Base-by-base conservation (phyloP, 1,140 invertebrate genomes). In the Drosophila punjabiensis region DNA sequence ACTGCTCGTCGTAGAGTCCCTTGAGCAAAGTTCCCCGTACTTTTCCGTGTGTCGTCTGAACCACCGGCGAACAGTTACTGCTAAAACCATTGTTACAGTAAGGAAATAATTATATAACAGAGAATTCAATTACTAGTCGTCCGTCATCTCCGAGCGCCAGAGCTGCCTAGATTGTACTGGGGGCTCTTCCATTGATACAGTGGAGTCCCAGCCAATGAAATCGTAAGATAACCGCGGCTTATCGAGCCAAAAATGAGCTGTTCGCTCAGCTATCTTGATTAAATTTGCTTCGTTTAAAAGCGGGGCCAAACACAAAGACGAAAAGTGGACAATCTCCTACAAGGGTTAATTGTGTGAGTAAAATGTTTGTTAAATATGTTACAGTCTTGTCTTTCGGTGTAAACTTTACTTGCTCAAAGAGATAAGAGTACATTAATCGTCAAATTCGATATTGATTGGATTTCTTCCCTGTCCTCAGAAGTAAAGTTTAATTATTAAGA, bases 1-100 rank as follows among this genome's bases (percentile, higher is more conserved):
- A 92, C 16, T 32, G 43, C 13, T 82, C 77, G 13, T 87, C 93
- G n/a, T 87, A 89, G 5, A 83, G 45, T 0, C 81, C 64, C 13
- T 66, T 70, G 0, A 69, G 41, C 8, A 79, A 39, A 2, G 32
- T 41, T 14, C 93, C 93, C 9, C 76, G 62, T 11, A 93, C 68
- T 20, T 64, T 56, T 3, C 91, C 91, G 20, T 81, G 76, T 0
- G 76, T 81, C 0, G 91, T 91, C n/a, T 71, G 37, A 30, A 81
- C 70, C 14, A 91, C 48, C 0, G 82, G 79, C 2, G 82, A 53
- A 7, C 11, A 18, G 56, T 89, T 76, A 18, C 28, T 68, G 48
- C 73, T 83, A 32, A 16, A 48, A 33, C 11, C 7, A 33, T n/a
- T 56, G 14, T 5, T 37, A 9, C 6, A 16, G 18, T 24, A 56